A percentile compares a stretch with the other conserved stretches of the same genome.
These are phyloP conservation scores for Megathymus violae DNA, from an alignment of 1,140 invertebrate genomes.

Conservation along the genomic window DNA sequence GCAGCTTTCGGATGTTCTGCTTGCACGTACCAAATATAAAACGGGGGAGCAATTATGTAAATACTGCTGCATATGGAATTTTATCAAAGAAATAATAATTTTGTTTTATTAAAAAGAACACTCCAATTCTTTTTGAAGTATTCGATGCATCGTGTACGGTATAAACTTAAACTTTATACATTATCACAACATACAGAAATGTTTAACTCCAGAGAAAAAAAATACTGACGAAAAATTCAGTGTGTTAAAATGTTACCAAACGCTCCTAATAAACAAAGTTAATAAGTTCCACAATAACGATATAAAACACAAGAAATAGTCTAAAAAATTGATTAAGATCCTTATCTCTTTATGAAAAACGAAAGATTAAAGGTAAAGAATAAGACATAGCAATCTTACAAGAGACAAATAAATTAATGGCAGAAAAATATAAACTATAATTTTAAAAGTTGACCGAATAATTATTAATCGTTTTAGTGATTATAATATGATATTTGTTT, in stretches of 20 bases:
- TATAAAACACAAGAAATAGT: too few species aligned
- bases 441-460: not conserved
- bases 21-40: conserved; percentile 11
- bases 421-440: conserved; percentile 10
- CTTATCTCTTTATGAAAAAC: not conserved
- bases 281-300: too few species aligned
- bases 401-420: conserved; percentile 12
- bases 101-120: too few species aligned
- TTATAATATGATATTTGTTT: conserved; percentile 7
- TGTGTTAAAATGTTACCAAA: too few species aligned
- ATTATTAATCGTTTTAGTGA: not conserved
- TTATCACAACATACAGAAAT: too few species aligned
- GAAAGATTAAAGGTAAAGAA: conserved; percentile 10
- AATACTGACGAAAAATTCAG: too few species aligned
- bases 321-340: not conserved
- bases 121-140: too few species aligned
- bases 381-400: conserved; percentile 11
- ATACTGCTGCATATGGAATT: not conserved
- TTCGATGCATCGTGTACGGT: too few species aligned
- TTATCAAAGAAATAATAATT: not conserved
- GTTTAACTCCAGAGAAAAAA: too few species aligned
- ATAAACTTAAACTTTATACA: too few species aligned
- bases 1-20: conserved; percentile 12
- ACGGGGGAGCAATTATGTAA: not conserved
- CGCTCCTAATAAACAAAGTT: too few species aligned